Evolutionary conservation across 2,113 vertebrate genomes (phyloP).

Genomic region (Notiomystis cincta): DNA sequence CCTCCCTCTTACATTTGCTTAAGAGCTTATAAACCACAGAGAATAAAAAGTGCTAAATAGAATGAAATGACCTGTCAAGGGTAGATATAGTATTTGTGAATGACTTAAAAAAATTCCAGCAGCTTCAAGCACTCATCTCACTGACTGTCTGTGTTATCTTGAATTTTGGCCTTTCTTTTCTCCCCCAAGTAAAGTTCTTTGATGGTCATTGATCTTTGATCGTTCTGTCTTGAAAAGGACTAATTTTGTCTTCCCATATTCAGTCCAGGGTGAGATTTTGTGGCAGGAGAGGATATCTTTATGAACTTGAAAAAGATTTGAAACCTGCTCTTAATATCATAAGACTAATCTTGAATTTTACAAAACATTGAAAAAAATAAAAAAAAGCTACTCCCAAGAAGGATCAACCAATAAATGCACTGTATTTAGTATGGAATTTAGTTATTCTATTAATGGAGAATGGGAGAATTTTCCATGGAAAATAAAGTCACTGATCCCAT

Average conservation of each 20-base stretch:
- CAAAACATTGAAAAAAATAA: slow-evolving; percentile 22
- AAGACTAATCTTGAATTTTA: not conserved
- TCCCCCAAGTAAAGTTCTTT: not conserved
- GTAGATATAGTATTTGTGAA: slow-evolving; percentile 50
- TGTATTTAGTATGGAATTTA: not conserved
- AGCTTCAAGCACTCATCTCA: not conserved
- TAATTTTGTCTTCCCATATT: not conserved
- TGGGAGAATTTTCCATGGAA: not conserved
- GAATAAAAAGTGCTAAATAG: slow-evolving; percentile 66
- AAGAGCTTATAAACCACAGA: slow-evolving; percentile 61
- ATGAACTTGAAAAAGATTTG: not conserved
- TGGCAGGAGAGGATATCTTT: not conserved
- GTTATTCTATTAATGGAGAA: slow-evolving; percentile 4
- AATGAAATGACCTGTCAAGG: slow-evolving; percentile 66
- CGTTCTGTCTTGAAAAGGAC: slow-evolving; percentile 28
- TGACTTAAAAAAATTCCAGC: slow-evolving; percentile 19
- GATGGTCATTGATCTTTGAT: slow-evolving; percentile 39
- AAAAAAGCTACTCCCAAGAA: not conserved
- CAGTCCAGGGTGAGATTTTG: not conserved
- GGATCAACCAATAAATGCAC: not conserved
- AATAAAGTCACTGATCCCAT: not conserved
- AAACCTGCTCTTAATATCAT: not conserved
- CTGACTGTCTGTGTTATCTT: not conserved
- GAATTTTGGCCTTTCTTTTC: slow-evolving; percentile 2
- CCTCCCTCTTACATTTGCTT: slow-evolving; percentile 64